Percentiles rank a stretch among this genome's conserved stretches.
Conservation (phyloP, 2,888 invertebrate genomes). For the Agrenia bidenticulata region DNA sequence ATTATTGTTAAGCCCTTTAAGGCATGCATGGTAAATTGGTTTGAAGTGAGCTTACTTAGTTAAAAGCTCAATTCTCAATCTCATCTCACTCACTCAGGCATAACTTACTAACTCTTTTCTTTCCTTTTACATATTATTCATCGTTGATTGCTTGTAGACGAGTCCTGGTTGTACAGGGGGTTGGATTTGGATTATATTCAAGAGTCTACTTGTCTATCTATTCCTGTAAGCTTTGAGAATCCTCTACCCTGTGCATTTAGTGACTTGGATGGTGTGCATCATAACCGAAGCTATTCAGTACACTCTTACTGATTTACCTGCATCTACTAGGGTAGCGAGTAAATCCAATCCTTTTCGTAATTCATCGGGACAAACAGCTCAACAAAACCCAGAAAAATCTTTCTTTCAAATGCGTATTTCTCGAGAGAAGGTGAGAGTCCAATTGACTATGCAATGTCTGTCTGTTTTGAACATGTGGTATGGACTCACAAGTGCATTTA, state of each 20-base stretch:
- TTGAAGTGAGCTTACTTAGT: constrained; percentile 18
- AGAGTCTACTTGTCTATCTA: too few species aligned
- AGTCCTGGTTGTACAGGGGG: constrained; percentile 4
- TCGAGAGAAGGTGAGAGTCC: not conserved
- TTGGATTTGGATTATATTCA: too few species aligned
- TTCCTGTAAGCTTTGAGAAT: too few species aligned
- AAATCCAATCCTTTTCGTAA: constrained; percentile 1
- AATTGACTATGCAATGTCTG: too few species aligned
- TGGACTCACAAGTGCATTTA: too few species aligned
- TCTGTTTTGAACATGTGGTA: too few species aligned
- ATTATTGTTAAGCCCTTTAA: constrained; percentile 30
- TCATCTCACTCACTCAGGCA: constrained; percentile 25
- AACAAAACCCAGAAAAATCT: not conserved
- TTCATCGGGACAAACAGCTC: not conserved
- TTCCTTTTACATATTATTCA: constrained; percentile 18
- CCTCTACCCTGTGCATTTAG: not conserved
- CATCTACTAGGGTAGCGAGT: not conserved
- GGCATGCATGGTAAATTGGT: constrained; percentile 47
- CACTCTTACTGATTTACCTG: not conserved
- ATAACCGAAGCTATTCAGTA: not conserved
- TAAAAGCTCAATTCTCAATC: constrained; percentile 24
- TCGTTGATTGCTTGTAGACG: constrained; percentile 20
- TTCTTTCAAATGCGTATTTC: not conserved
- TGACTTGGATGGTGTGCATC: not conserved
- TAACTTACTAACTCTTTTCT: constrained; percentile 20